Base-by-base conservation (phyloP, 2,888 invertebrate species). In the Synanthedon andrenaeformis region DNA sequence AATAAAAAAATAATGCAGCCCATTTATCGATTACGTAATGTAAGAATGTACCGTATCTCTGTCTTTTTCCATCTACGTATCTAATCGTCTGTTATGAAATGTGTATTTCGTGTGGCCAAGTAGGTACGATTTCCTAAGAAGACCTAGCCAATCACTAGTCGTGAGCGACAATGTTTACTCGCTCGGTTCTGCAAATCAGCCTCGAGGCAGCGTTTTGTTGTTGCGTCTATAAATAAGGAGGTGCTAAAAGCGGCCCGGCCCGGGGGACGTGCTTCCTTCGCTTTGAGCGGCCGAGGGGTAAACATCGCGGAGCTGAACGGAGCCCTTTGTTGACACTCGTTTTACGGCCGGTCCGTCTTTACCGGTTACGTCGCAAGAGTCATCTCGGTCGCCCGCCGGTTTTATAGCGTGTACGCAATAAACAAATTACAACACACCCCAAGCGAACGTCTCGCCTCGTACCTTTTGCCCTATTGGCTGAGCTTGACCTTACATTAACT, bases 151-250 rank as follows among this genome's bases (percentile, higher is more conserved):
- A 35, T 35, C 35, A 10, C 35, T 35, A 35, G 35, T 63, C 72
- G 64, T 71, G 72, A 71, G 68, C 67, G 69, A 72, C 72, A 73
- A 66, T 82, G 77, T 82, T 80, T 83, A 81, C 80, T 69, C 71
- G 72, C 73, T 69, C 67, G 61, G 72, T 77, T 79, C 81, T 82
- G 85, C 86, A 84, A 84, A 82, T 82, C 81, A 74, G 69, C 74
- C 70, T 70, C 66, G 69, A 67, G 67, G 67, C 69, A 65, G 70
- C 72, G 77, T 71, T 74, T 67, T 75, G 76, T 76, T 76, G 78
- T 77, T 78, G 74, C 72, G 69, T 84, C 83, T 85, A 85, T 82
- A 86, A 87, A 85, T 87, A 85, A 77, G 80, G 78, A 86, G 86
- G 85, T 86, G 86, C 84, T 87, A 87, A 87, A 87, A 85, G 84